Conservation (phyloP, 1,140 invertebrate genomes). For the Atta cephalotes region DNA sequence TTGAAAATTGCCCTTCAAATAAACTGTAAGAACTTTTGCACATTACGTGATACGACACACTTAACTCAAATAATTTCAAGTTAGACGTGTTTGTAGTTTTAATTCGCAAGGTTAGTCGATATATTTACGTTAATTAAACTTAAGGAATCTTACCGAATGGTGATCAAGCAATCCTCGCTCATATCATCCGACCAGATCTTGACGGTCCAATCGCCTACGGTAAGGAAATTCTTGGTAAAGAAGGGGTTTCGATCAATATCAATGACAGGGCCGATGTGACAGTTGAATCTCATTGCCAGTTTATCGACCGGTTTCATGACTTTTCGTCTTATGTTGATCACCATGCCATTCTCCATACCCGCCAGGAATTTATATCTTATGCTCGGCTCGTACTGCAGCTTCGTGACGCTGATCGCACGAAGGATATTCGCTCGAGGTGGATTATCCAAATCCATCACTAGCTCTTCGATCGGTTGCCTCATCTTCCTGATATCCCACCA, state of each 20-base stretch:
- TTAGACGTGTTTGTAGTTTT: not conserved
- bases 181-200: constrained; percentile 96
- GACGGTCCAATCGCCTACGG: constrained; percentile 95
- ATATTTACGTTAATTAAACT: not conserved
- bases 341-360: constrained; percentile 86
- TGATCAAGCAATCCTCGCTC: constrained; percentile 93
- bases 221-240: constrained; percentile 95
- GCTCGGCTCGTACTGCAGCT: constrained; percentile 94
- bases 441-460: constrained; percentile 93
- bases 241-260: constrained; percentile 93
- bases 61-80: not conserved
- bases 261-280: constrained; percentile 94
- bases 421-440: constrained; percentile 87
- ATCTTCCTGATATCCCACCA: constrained; percentile 95
- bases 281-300: constrained; percentile 90
- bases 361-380: constrained; percentile 90
- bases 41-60: not conserved
- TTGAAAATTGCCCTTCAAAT: no score
- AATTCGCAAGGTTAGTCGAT: not conserved
- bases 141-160: constrained; percentile 86
- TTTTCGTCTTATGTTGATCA: constrained; percentile 91
- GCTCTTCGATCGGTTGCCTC: constrained; percentile 91
- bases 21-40: no score
- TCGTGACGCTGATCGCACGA: constrained; percentile 92
- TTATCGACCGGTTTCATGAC: constrained; percentile 92